phyloP scores from a whole-genome alignment of 53 echinoderm and acorn worm species.

The Temnopleurus reevesii region DNA sequence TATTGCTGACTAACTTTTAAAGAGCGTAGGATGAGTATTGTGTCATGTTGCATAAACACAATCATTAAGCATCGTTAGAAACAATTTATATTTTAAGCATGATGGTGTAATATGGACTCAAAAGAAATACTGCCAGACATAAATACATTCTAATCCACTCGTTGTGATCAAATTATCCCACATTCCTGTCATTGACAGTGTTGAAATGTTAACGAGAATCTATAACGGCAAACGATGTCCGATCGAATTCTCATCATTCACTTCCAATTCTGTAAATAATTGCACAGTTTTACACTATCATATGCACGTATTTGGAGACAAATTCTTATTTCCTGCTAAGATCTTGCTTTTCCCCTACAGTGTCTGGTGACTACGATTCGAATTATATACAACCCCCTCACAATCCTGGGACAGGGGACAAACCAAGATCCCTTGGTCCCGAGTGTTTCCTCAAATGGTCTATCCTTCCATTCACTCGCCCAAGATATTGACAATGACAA shows the following conservation, averaged over 20 bases:
- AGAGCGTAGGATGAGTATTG: too few species aligned
- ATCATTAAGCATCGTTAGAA: too few species aligned
- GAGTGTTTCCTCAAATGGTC: neutral
- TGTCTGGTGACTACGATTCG: conserved; percentile 1
- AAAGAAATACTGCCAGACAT: too few species aligned
- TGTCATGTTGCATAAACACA: too few species aligned
- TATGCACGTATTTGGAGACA: neutral
- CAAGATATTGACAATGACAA: conserved; percentile 3
- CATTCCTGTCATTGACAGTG: neutral
- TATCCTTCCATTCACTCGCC: neutral
- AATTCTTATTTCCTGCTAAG: neutral
- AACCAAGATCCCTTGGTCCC: neutral
- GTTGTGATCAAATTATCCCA: neutral
- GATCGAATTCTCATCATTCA: neutral
- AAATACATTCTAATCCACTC: too few species aligned
- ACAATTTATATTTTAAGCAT: too few species aligned
- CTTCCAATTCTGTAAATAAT: neutral
- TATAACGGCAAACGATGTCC: neutral
- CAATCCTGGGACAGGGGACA: neutral
- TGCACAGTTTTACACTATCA: neutral
- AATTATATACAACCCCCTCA: neutral
- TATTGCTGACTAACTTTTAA: too few species aligned
- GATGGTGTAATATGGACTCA: too few species aligned
- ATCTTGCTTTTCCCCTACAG: conserved; percentile 2
- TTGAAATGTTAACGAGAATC: neutral